Evolutionary conservation across 1,140 invertebrate genomes (phyloP).

Genomic region (Drosophila albomicans): DNA sequence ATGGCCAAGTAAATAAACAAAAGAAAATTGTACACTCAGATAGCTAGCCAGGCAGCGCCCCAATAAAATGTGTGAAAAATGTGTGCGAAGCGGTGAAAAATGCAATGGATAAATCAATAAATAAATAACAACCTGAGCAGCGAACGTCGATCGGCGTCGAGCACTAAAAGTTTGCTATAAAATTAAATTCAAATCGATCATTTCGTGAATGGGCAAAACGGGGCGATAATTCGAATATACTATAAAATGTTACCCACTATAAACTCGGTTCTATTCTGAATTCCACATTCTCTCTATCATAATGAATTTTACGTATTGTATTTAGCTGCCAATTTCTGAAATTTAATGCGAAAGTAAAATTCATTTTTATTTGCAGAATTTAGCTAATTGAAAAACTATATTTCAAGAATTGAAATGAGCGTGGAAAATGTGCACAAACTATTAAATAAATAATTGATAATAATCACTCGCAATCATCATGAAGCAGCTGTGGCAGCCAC

Average conservation of each 20-base stretch:
- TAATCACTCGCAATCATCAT: slow-evolving; percentile 15
- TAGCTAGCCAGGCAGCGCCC: slow-evolving; percentile 33
- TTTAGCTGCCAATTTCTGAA: background rate
- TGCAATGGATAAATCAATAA: slow-evolving; percentile 71
- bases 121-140: slow-evolving; percentile 51
- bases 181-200: slow-evolving; percentile 79
- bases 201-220: slow-evolving; percentile 34
- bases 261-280: background rate
- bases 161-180: slow-evolving; percentile 59
- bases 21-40: slow-evolving; percentile 73
- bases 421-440: background rate
- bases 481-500: slow-evolving; percentile 28
- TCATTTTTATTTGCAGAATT: background rate
- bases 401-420: slow-evolving; percentile 5
- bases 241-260: background rate
- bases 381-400: slow-evolving; percentile 4
- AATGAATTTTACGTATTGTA: too few species aligned
- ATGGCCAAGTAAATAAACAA: slow-evolving; percentile 83
- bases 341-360: background rate
- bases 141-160: slow-evolving; percentile 15
- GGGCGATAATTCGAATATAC: slow-evolving; percentile 1
- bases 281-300: background rate
- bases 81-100: slow-evolving; percentile 59
- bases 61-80: slow-evolving; percentile 83
- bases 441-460: slow-evolving; percentile 12